Conservation (phyloP, 2,888 invertebrate genomes). For the Tromatobia lineatoria region DNA sequence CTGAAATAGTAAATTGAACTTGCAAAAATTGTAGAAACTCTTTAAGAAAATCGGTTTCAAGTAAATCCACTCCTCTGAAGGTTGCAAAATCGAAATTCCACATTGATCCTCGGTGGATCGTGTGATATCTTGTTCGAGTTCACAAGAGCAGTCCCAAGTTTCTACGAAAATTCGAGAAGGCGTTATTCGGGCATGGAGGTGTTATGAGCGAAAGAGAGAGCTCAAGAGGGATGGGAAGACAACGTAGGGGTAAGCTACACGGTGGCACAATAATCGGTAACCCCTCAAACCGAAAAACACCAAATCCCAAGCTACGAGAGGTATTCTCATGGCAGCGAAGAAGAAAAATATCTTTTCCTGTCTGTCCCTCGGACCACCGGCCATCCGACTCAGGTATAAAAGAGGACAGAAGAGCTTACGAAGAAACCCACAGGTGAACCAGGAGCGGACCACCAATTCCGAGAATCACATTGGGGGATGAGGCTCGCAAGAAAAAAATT, state of each 20-base stretch:
- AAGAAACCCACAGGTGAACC: conserved; percentile 71
- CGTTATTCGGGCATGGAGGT: conserved; percentile 59
- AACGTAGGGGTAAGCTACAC: conserved; percentile 53
- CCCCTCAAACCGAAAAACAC: conserved; percentile 53
- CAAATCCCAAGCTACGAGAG: conserved; percentile 54
- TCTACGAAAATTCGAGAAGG: conserved; percentile 54
- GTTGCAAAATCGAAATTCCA: not conserved
- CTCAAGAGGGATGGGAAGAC: conserved; percentile 31
- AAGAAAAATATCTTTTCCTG: conserved; percentile 49
- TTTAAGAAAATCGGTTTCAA: too few species aligned
- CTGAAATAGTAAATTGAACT: too few species aligned
- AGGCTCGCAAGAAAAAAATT: conserved; percentile 19
- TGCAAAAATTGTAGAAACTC: too few species aligned
- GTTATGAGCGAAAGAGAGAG: conserved; percentile 25
- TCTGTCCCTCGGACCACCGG: conserved; percentile 59
- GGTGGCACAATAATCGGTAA: conserved; percentile 55
- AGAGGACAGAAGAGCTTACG: conserved; percentile 55
- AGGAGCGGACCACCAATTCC: conserved; percentile 67
- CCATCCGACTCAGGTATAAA: conserved; percentile 69
- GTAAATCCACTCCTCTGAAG: not conserved
- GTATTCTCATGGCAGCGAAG: conserved; percentile 38
- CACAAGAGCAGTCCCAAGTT: conserved; percentile 13
- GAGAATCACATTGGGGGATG: conserved; percentile 35
- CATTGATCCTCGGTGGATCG: conserved; percentile 20
- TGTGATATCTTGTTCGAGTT: conserved; percentile 27